Evolutionary conservation across 2,797 vertebrate genomes (phyloP), one percentile per base, ranked within the genome.

Genomic region (Labroides dimidiatus): DNA sequence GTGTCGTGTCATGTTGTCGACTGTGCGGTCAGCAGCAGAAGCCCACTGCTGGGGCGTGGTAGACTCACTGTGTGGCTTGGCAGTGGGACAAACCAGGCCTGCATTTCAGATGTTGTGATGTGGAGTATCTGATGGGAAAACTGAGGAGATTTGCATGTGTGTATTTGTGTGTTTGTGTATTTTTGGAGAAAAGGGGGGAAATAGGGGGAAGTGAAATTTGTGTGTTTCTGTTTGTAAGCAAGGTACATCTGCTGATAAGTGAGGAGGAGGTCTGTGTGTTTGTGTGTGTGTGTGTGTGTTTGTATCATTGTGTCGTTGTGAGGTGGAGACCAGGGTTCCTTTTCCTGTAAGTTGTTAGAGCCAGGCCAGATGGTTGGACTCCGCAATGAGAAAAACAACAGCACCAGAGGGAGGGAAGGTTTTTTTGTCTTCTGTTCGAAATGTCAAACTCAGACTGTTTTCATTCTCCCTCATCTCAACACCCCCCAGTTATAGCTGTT

Each of bases 41-140:
- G 80, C 82, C 65, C 58, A 51, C 61, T 45, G 73, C 64, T 66
- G 75, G 80, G 91, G 89, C 69, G 88, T 85, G 88, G 88, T 81
- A 64, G 64, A 55, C 64, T 79, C 65, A 50, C 65, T 87, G 84
- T 91, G 86, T 81, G 75, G 68, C 82, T 90, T 93, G 89, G 90
- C 91, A 84, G 73, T 6, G 0, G 21, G 42, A 58, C 84, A 84
- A 82, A 39, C 76, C 65, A 37, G 67, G 81, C 77, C 80, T 77
- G 78, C 63, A 81, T 72, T 78, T 91, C 75, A 82, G 75, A 89
- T 85, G 87, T 83, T 84, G 74, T 78, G 59, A 82, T 82, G 82
- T 69, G 81, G 72, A 89, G 69, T 66, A 74, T 66, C 78, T 86
- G 51, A 60, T 86, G 76, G 85, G 80, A 90, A 84, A 85, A 9